Evolutionary conservation across 2,888 invertebrate species (phyloP).

Genomic region (Adineta ricciae): DNA sequence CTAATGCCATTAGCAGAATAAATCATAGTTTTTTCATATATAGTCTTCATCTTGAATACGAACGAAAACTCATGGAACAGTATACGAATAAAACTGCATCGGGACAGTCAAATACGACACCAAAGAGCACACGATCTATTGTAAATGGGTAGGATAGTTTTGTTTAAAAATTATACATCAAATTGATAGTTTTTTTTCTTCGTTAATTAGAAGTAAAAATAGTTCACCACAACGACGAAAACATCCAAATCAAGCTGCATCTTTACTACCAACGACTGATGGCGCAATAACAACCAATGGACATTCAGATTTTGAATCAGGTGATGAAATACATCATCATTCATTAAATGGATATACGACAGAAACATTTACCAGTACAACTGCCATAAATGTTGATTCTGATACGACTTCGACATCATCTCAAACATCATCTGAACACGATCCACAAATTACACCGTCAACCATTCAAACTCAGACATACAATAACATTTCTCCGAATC

Average conservation of each 20-base stretch:
- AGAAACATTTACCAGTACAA: background rate
- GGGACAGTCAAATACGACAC: background rate
- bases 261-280: background rate
- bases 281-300: background rate
- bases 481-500: background rate
- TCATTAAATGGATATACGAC: background rate
- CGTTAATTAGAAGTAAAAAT: background rate
- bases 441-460: background rate
- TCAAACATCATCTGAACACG: conserved; percentile 16
- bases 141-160: background rate
- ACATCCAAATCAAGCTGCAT: background rate
- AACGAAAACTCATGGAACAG: conserved; percentile 18
- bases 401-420: background rate
- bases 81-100: background rate
- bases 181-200: too few species aligned
- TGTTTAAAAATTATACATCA: background rate
- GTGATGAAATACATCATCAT: background rate
- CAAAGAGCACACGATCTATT: background rate
- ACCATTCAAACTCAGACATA: background rate
- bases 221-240: background rate
- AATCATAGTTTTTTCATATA: too few species aligned
- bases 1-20: too few species aligned
- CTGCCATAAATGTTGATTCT: background rate
- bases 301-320: background rate
- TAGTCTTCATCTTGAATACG: conserved; percentile 17